Evolutionary conservation across 2,888 invertebrate genomes (phyloP).

Genomic region (Caenorhabditis sp.): DNA sequence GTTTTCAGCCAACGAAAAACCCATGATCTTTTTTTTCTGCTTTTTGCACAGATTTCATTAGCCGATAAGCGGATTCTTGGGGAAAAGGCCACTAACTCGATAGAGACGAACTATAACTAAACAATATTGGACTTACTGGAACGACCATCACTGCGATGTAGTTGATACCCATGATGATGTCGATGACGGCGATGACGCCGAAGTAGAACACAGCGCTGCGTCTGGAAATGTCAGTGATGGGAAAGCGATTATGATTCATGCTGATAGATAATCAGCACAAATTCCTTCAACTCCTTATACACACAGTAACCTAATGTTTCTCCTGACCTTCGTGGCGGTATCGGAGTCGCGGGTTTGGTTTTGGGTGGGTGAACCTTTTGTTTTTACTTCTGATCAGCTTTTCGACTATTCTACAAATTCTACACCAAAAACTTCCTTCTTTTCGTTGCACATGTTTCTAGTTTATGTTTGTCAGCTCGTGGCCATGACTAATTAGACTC

Average conservation of each 20-base stretch:
- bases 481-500: neutral
- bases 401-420: too few species aligned
- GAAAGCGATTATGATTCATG: neutral
- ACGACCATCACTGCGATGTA: conserved; percentile 82
- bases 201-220: conserved; percentile 81
- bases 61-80: conserved; percentile 24
- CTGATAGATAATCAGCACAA: too few species aligned
- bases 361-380: too few species aligned
- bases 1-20: conserved; percentile 26
- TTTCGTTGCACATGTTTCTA: neutral
- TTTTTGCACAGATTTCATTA: conserved; percentile 39
- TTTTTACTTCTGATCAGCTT: neutral
- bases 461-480: too few species aligned
- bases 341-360: too few species aligned
- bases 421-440: too few species aligned
- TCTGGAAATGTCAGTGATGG: conserved; percentile 62
- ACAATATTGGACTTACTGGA: conserved; percentile 72
- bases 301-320: too few species aligned
- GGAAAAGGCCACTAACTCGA: neutral
- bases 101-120: conserved; percentile 4
- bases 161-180: conserved; percentile 82
- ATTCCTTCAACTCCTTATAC: too few species aligned
- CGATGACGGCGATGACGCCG: conserved; percentile 81
- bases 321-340: too few species aligned
- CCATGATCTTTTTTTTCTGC: neutral